Conservation (phyloP, 2,797 vertebrate species). For the Gallinago stenura region DNA sequence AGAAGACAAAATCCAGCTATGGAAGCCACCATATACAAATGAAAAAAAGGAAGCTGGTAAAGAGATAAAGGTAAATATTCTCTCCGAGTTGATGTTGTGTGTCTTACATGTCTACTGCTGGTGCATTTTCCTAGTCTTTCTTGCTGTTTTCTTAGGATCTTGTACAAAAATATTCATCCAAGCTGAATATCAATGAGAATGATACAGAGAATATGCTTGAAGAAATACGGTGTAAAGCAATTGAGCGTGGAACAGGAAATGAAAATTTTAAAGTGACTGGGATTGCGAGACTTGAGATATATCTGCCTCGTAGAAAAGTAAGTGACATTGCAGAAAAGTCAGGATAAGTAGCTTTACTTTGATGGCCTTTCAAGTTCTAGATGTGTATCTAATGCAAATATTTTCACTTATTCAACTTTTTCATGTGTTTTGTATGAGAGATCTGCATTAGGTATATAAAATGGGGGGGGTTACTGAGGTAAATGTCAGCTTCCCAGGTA, state of each 20-base stretch:
- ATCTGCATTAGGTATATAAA: background rate
- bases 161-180: slow-evolving; percentile 82
- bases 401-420: background rate
- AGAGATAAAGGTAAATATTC: slow-evolving; percentile 83
- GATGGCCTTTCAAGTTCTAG: background rate
- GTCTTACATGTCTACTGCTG: background rate
- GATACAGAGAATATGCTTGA: slow-evolving; percentile 86
- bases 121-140: background rate
- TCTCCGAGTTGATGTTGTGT: background rate
- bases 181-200: slow-evolving; percentile 74
- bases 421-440: background rate
- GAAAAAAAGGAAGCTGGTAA: slow-evolving; percentile 79
- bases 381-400: background rate
- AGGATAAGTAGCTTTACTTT: background rate
- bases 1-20: slow-evolving; percentile 90
- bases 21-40: slow-evolving; percentile 89
- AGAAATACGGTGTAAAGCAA: slow-evolving; percentile 85
- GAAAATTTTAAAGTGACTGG: slow-evolving; percentile 85
- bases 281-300: slow-evolving; percentile 90
- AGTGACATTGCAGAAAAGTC: slow-evolving; percentile 36
- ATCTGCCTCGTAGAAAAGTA: slow-evolving; percentile 84
- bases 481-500: background rate
- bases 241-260: slow-evolving; percentile 88
- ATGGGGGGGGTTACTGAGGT: background rate
- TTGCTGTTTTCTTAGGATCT: slow-evolving; percentile 82